A percentile compares a stretch with the other conserved stretches of the same genome.
These are phyloP conservation scores for Taphrorychus bicolor DNA, from an alignment of 2,888 invertebrate genomes.

Conservation along the genomic window DNA sequence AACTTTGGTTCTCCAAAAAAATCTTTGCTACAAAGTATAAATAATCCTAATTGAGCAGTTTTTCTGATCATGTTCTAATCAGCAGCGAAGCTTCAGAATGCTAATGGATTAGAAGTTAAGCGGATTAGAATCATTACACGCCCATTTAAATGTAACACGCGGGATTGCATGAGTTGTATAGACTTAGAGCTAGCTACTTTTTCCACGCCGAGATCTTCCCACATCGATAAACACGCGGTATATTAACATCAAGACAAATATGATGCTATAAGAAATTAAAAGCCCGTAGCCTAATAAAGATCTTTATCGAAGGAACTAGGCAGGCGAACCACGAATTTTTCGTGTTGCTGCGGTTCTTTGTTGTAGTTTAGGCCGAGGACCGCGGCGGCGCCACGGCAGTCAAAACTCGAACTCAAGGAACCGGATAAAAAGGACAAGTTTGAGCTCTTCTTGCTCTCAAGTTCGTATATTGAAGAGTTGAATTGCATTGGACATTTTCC, in stretches of 20 bases:
- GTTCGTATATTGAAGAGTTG: too few relatives aligned
- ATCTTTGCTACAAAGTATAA: too few relatives aligned
- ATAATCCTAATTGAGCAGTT: too few relatives aligned
- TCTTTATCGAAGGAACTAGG: slow-evolving; percentile 17
- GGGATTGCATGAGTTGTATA: not conserved
- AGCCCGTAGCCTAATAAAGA: slow-evolving; percentile 24
- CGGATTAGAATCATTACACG: not conserved
- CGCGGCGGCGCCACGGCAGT: not conserved
- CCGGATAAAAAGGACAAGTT: not conserved
- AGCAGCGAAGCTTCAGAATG: too few relatives aligned
- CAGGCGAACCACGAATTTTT: slow-evolving; percentile 4
- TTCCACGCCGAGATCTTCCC: slow-evolving; percentile 15
- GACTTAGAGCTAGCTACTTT: not conserved
- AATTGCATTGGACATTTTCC: too few relatives aligned
- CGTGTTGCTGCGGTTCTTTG: not conserved
- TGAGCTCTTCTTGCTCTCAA: too few relatives aligned
- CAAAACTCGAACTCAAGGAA: not conserved
- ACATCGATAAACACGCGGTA: slow-evolving; percentile 5
- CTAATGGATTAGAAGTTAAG: too few relatives aligned
- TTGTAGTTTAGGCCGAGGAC: not conserved
- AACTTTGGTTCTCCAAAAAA: too few relatives aligned
- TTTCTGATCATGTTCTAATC: too few relatives aligned
- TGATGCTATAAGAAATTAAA: slow-evolving; percentile 13
- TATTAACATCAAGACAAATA: slow-evolving; percentile 20
- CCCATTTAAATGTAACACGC: not conserved